A percentile compares a stretch with the other conserved stretches of the same genome.
These are phyloP conservation scores for Bombus sylvicola DNA, from an alignment of 1,140 invertebrate species.

Conservation along the genomic window DNA sequence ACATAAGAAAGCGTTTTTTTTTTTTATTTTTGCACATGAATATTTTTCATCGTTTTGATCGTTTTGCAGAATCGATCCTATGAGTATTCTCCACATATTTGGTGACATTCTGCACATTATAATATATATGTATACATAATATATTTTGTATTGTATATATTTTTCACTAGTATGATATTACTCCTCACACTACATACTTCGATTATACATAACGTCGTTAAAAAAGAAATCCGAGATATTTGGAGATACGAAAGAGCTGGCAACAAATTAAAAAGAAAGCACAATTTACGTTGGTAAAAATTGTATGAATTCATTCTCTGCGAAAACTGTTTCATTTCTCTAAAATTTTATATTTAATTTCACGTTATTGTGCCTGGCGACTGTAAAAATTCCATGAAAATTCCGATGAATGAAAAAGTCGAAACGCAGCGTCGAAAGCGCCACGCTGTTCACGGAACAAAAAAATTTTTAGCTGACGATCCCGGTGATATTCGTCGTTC, in stretches of 20 bases:
- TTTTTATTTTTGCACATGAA: no score
- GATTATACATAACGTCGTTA: no score
- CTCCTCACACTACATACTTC: no score
- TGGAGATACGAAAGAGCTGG: no score
- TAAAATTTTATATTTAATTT: not conserved
- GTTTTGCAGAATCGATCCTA: no score
- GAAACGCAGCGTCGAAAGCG: not conserved
- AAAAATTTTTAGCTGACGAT: not conserved
- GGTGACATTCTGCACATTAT: no score
- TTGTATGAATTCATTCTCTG: not conserved
- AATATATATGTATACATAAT: no score
- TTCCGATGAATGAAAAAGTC: not conserved
- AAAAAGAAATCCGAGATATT: not conserved
- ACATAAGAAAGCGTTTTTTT: no score
- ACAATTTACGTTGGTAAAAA: not conserved
- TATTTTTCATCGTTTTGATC: no score
- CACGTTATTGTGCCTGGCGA: not conserved
- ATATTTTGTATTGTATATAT: no score
- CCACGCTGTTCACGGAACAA: constrained; percentile 11
- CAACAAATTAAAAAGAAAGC: not conserved
- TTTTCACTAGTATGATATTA: no score
- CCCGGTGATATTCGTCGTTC: constrained; percentile 29
- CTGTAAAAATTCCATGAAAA: not conserved
- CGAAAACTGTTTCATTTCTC: not conserved
- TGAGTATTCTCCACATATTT: no score